Evolutionary conservation across 2,888 invertebrate species (phyloP).

Genomic region (Cyrtodaria siliqua): DNA sequence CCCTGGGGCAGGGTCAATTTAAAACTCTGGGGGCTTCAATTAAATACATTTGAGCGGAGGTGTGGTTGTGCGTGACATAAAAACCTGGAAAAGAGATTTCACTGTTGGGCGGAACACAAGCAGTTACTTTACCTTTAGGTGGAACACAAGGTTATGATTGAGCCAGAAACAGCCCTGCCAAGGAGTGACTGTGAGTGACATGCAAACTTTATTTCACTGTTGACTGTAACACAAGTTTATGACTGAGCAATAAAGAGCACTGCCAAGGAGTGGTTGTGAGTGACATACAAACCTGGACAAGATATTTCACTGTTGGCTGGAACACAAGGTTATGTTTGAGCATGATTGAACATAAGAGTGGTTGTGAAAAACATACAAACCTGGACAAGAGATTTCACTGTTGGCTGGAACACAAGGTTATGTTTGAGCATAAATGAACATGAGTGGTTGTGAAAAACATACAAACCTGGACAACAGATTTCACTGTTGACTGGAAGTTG

Average conservation of each 20-base stretch:
- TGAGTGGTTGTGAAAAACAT: slow-evolving; percentile 94
- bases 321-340: too few relatives aligned
- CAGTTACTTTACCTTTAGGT: too few relatives aligned
- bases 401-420: slow-evolving; percentile 94
- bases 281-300: slow-evolving; percentile 98
- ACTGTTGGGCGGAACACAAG: too few relatives aligned
- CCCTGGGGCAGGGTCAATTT: too few relatives aligned
- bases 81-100: slow-evolving; percentile 96
- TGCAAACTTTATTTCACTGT: slow-evolving; percentile 93
- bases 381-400: slow-evolving; percentile 96
- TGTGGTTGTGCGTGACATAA: too few relatives aligned
- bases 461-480: slow-evolving; percentile 94
- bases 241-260: too few relatives aligned
- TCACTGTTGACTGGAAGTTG: slow-evolving; percentile 95
- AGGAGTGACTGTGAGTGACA: slow-evolving; percentile 96
- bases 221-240: too few relatives aligned
- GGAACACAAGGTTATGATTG: slow-evolving; percentile 93
- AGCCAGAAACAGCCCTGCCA: slow-evolving; percentile 94
- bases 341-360: too few relatives aligned
- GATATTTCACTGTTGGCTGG: slow-evolving; percentile 95
- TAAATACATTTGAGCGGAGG: too few relatives aligned
- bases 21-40: too few relatives aligned
- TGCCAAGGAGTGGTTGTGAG: too few relatives aligned
- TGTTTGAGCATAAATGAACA: slow-evolving; percentile 96
- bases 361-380: too few relatives aligned